Percentiles rank a stretch among this genome's conserved stretches.
phyloP scores from a whole-genome alignment of 2,113 vertebrate genomes.

The Hucho hucho region DNA sequence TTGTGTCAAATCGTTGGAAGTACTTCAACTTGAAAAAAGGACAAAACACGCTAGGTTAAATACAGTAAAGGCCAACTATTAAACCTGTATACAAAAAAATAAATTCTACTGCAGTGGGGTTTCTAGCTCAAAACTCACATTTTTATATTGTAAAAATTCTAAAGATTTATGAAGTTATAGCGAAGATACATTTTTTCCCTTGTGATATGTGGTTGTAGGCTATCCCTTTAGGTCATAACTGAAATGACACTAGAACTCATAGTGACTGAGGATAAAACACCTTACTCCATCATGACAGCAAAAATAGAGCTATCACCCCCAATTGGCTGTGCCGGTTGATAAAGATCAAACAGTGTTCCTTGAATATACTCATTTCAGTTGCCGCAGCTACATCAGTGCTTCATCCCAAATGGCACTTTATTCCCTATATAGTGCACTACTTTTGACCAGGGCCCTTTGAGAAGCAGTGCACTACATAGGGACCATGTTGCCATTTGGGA shows the following conservation, averaged over 20 bases:
- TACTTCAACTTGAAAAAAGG: slow-evolving; percentile 68
- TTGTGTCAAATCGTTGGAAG: slow-evolving; percentile 75
- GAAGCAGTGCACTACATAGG: no score
- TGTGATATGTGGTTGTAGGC: background rate
- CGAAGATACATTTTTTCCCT: background rate
- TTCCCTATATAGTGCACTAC: no score
- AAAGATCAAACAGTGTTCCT: slow-evolving; percentile 57
- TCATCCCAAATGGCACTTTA: no score
- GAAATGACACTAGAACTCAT: background rate
- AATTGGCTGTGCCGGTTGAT: slow-evolving; percentile 63
- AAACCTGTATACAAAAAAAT: background rate
- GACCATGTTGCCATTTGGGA: no score
- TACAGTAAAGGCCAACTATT: slow-evolving; percentile 43
- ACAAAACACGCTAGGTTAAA: slow-evolving; percentile 38
- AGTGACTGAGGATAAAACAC: slow-evolving; percentile 56
- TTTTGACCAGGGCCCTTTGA: no score
- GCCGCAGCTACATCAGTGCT: slow-evolving; percentile 21
- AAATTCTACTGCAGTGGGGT: no score
- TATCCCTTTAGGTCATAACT: background rate
- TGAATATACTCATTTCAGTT: slow-evolving; percentile 57
- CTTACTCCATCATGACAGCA: slow-evolving; percentile 61
- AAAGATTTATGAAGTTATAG: background rate
- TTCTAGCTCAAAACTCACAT: background rate
- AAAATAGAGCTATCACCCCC: slow-evolving; percentile 73
- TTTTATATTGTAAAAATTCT: background rate